Percentiles rank a stretch among this genome's conserved stretches.
Conservation (phyloP, 1,140 invertebrate species). For the Rhynchophorus ferrugineus region DNA sequence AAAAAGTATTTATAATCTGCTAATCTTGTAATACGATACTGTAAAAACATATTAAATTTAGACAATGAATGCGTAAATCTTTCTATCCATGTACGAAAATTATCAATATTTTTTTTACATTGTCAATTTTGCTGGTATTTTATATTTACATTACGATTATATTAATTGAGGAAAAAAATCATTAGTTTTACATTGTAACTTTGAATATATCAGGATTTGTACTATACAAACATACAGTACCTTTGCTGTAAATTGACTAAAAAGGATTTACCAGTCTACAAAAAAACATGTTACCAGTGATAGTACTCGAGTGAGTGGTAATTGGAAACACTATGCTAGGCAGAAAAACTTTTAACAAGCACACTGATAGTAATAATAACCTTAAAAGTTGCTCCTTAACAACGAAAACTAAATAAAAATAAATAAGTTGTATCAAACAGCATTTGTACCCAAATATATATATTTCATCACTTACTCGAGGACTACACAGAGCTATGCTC, state of each 20-base stretch:
- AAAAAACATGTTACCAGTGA: conserved; percentile 1
- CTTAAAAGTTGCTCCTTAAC: no score
- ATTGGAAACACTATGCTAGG: not conserved
- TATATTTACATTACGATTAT: conserved; percentile 24
- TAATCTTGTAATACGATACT: conserved; percentile 38
- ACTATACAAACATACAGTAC: conserved; percentile 28
- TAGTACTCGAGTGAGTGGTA: not conserved
- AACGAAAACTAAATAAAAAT: no score
- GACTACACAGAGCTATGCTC: conserved; percentile 28
- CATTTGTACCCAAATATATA: not conserved
- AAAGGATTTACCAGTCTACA: conserved; percentile 20
- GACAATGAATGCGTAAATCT: conserved; percentile 36
- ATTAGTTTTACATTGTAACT: conserved; percentile 31
- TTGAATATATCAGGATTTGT: conserved; percentile 31
- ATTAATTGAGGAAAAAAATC: conserved; percentile 20
- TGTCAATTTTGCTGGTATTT: conserved; percentile 38
- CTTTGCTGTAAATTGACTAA: conserved; percentile 18
- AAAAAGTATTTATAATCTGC: conserved; percentile 38
- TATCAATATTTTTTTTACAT: conserved; percentile 35
- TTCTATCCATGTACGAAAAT: conserved; percentile 33
- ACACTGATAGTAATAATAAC: no score
- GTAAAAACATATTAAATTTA: conserved; percentile 37
- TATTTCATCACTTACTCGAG: not conserved
- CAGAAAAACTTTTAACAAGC: no score
- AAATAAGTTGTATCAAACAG: no score